Conservation (phyloP, 2,113 vertebrate genomes). For the Erpornis zantholeuca region DNA sequence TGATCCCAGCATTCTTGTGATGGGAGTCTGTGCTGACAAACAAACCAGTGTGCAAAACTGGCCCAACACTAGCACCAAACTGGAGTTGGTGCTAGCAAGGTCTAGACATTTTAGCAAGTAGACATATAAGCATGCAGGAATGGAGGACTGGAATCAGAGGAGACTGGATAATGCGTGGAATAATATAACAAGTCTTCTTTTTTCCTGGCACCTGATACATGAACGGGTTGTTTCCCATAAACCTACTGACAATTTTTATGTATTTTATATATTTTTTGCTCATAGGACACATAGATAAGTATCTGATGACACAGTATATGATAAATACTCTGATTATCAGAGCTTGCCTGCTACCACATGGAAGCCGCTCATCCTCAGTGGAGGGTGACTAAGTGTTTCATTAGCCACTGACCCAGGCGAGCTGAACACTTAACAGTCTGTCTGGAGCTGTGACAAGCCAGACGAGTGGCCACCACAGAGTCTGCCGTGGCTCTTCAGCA, state of each 20-base stretch:
- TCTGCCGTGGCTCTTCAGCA: background rate
- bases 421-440: conserved; percentile 4
- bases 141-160: background rate
- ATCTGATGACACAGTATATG: background rate
- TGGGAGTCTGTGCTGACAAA: background rate
- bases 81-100: background rate
- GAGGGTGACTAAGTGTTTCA: conserved; percentile 62
- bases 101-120: background rate
- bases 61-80: background rate
- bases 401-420: conserved; percentile 28
- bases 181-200: background rate
- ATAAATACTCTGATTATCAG: conserved; percentile 31
- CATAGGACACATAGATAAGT: background rate
- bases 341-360: conserved; percentile 35
- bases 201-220: background rate
- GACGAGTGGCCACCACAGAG: background rate
- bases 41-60: background rate
- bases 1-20: background rate
- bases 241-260: background rate
- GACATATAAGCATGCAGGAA: background rate
- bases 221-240: background rate
- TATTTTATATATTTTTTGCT: background rate
- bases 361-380: conserved; percentile 52
- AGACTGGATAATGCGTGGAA: background rate
- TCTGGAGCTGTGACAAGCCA: conserved; percentile 12